Evolutionary conservation across 2,113 vertebrate genomes (phyloP), one percentile per base, ranked within the genome.

Genomic region (Mugil cephalus): DNA sequence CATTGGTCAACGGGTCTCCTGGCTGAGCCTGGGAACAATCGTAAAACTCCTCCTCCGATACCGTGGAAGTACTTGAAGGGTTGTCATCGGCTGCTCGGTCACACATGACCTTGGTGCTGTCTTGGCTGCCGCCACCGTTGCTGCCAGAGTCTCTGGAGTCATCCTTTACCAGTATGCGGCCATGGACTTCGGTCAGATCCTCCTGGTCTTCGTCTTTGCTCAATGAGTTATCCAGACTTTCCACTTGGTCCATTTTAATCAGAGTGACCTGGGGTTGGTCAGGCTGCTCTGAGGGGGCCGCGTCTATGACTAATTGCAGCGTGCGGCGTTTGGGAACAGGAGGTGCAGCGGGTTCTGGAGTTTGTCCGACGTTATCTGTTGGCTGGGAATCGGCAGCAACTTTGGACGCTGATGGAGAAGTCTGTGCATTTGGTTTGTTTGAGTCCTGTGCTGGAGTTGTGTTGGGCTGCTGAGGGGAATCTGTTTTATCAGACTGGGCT

Each of bases 291-390:
- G 59, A 30, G 6, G 53, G 7, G 8, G 17, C 1, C 1, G 59
- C 21, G 10, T 86, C 89, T 48, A 94, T 84, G 45, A 94, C 78
- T 53, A 95, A 58, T 60, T 94, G 95, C 39, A 95, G 69, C 0
- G 96, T 96, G 79, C 97, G 95, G 36, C 95, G 97, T 87, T 98
- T 98, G 35, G 97, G 96, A 42, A 96, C 60, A 0, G 96, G 97
- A 24, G 54, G 92, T n/a, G 45, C 66, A 56, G 17, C 39, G 4
- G 54, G 6, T 61, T 80, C 61, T 63, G 69, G 53, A 42, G 72
- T 54, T 61, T 62, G 43, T 62, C 46, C 10, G 2, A 34, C 4
- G 21, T 10, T 35, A 35, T 81, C 63, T 42, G 12, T 45, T 15
- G 74, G 73, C 19, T 80, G 67, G 61, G 73, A 47, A 46, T 61